Conservation (phyloP, 2,888 invertebrate genomes). For the Tenthredo mesomela region DNA sequence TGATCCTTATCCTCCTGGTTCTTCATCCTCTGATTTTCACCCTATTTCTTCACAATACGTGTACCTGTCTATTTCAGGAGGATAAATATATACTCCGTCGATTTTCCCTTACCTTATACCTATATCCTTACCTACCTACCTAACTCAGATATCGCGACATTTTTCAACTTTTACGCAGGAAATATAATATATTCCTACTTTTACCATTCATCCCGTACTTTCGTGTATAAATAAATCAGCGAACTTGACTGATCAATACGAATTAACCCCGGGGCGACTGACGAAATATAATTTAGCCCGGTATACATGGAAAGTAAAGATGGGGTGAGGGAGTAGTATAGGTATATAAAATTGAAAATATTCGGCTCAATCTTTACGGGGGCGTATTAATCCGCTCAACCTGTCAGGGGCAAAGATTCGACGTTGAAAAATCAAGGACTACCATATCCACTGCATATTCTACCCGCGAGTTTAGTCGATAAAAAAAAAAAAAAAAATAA, state of each 20-base stretch:
- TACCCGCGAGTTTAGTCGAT: not conserved
- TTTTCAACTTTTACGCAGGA: not conserved
- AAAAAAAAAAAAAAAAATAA: too few relatives aligned
- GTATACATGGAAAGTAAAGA: constrained; percentile 57
- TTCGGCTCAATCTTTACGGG: constrained; percentile 51
- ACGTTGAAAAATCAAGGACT: constrained; percentile 39
- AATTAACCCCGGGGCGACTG: constrained; percentile 49
- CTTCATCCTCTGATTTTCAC: constrained; percentile 59
- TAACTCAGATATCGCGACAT: not conserved
- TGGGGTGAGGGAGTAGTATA: constrained; percentile 24
- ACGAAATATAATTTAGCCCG: constrained; percentile 50
- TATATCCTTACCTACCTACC: too few relatives aligned
- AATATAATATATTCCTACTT: not conserved
- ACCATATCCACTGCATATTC: not conserved
- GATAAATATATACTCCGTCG: not conserved
- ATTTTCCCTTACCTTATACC: not conserved
- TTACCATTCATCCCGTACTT: not conserved
- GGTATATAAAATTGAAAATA: constrained; percentile 44
- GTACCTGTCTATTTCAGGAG: constrained; percentile 1
- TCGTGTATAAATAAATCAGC: constrained; percentile 43
- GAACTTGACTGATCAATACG: constrained; percentile 49
- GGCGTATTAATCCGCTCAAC: constrained; percentile 57
- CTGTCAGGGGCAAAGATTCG: constrained; percentile 41
- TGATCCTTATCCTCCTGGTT: constrained; percentile 62
- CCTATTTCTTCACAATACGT: constrained; percentile 58